phyloP scores from a whole-genome alignment of 1,140 invertebrate genomes.

The Venturia canescens region DNA sequence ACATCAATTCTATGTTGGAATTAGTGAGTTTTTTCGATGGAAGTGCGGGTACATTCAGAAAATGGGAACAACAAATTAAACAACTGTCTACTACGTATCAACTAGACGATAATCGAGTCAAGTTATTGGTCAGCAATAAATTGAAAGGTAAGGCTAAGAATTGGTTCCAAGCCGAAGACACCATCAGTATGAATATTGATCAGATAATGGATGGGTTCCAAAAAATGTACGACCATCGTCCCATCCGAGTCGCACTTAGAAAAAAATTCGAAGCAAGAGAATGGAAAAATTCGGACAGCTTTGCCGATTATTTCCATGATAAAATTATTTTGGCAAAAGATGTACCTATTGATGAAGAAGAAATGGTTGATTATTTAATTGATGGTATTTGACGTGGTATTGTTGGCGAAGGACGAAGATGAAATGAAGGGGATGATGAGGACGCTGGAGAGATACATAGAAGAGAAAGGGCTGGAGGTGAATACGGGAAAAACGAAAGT shows the following conservation, averaged over 20 bases:
- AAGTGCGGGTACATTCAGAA: slow-evolving; percentile 34
- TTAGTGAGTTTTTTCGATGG: slow-evolving; percentile 40
- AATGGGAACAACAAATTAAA: slow-evolving; percentile 39
- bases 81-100: slow-evolving; percentile 23
- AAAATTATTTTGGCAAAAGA: slow-evolving; percentile 50
- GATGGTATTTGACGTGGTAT: too few relatives aligned
- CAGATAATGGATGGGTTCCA: slow-evolving; percentile 38
- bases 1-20: slow-evolving; percentile 31
- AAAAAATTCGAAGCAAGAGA: slow-evolving; percentile 46
- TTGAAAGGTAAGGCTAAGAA: slow-evolving; percentile 38
- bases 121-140: slow-evolving; percentile 44
- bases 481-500: too few relatives aligned
- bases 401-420: too few relatives aligned
- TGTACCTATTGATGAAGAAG: slow-evolving; percentile 44
- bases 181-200: slow-evolving; percentile 32
- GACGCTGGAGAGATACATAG: too few relatives aligned
- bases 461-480: too few relatives aligned
- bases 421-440: too few relatives aligned
- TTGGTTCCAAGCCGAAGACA: slow-evolving; percentile 46
- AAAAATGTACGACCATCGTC: slow-evolving; percentile 48
- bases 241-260: slow-evolving; percentile 27
- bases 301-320: slow-evolving; percentile 48
- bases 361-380: slow-evolving; percentile 50
- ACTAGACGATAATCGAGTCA: slow-evolving; percentile 46
- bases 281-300: slow-evolving; percentile 39